phyloP scores from a whole-genome alignment of 2,888 invertebrate species.

The Zele albiditarsus region DNA sequence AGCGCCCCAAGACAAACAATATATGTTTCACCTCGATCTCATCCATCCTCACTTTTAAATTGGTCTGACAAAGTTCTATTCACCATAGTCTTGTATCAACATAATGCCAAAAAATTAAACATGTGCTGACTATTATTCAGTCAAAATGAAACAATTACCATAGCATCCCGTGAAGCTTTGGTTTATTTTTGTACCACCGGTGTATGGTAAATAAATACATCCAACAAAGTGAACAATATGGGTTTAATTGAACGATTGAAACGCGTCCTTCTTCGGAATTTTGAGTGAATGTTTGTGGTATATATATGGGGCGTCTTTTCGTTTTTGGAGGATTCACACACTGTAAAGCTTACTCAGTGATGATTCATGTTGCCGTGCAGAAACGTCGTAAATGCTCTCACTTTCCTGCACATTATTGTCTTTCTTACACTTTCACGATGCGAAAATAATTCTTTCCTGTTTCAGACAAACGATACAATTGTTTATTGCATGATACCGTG shows the following conservation, averaged over 20 bases:
- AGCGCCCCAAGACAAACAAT: background rate
- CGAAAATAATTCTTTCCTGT: slow-evolving; percentile 16
- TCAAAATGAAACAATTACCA: background rate
- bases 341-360: slow-evolving; percentile 44
- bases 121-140: background rate
- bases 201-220: background rate
- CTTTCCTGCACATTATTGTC: slow-evolving; percentile 56
- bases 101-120: background rate
- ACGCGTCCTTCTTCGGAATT: background rate
- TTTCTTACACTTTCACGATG: slow-evolving; percentile 33
- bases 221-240: background rate
- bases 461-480: slow-evolving; percentile 8
- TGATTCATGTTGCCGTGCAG: slow-evolving; percentile 63
- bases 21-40: background rate
- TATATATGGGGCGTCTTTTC: background rate
- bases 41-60: background rate
- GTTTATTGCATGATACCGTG: background rate
- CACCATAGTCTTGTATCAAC: background rate
- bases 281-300: background rate
- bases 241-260: background rate
- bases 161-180: background rate
- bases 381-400: slow-evolving; percentile 59
- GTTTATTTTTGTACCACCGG: background rate
- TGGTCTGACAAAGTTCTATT: background rate
- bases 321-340: background rate